These are phyloP conservation scores for Gryon sp. DNA, from an alignment of 1,140 invertebrate genomes.

Conservation along the genomic window DNA sequence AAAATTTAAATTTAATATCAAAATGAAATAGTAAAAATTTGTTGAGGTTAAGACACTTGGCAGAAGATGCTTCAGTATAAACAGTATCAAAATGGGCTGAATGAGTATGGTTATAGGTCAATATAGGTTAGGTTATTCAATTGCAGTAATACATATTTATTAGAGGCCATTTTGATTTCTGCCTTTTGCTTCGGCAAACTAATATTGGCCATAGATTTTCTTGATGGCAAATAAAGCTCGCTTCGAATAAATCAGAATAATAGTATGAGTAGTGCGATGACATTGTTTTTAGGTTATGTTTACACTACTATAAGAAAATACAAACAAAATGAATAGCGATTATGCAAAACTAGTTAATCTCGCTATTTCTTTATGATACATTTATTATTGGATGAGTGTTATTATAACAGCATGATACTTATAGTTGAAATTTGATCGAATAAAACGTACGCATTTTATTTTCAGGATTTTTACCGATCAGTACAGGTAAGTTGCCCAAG, in stretches of 20 bases:
- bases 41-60: too few relatives aligned
- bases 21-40: too few relatives aligned
- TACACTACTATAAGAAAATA: not conserved
- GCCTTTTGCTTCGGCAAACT: conserved; percentile 34
- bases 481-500: conserved; percentile 75
- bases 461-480: conserved; percentile 79
- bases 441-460: conserved; percentile 75
- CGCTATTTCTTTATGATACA: conserved; percentile 23
- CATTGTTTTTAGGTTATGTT: conserved; percentile 26
- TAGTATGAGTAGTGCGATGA: conserved; percentile 37
- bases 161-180: conserved; percentile 16
- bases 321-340: not conserved
- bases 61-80: too few relatives aligned
- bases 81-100: conserved; percentile 1
- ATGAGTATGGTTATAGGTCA: not conserved
- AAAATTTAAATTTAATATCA: too few relatives aligned
- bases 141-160: conserved; percentile 29
- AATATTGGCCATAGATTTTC: conserved; percentile 15
- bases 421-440: conserved; percentile 71
- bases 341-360: conserved; percentile 13
- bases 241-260: conserved; percentile 23
- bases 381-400: conserved; percentile 50
- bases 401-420: conserved; percentile 71
- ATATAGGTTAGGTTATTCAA: conserved; percentile 18
- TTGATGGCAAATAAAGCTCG: conserved; percentile 31